Evolutionary conservation across 2,888 invertebrate species (phyloP), one percentile per base, ranked within the genome.

Genomic region (Diadromus collaris): DNA sequence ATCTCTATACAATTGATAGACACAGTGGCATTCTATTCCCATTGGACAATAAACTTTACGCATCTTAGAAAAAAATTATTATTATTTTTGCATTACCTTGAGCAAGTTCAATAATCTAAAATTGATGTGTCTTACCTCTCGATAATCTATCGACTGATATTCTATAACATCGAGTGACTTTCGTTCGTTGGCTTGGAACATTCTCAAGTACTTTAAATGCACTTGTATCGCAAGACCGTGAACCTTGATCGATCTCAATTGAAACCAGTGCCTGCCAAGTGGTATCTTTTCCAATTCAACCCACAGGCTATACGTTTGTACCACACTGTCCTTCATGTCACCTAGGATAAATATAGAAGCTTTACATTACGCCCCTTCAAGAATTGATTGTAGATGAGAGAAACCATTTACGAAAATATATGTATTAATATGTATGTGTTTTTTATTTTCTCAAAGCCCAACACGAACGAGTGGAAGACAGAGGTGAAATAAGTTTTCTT

Each of bases 251-350:
- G 86, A 85, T 67, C 74, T 74, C 32, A 88, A 81, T 84, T 86
- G 86, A 44, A 88, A 88, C 88, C 88, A 87, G 72, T 88, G 86
- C 76, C 82, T 87, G 13, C 88, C 88, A 21, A 88, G 74, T 38
- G 86, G 83, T 41, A 87, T 69, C 68, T 83, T 71, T 19, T 84
- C 81, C 24, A 88, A 73, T 65, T 83, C 78, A 3, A 85, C 85
- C 88, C 88, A 88, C 27, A 88, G 73, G 32, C 81, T 84, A 38
- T 84, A 85, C 24, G 78, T 80, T 58, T 73, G 63, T 46, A 76
- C 72, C 38, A 77, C 78, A n/a, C 80, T 77, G 34, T 83, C 83
- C 29, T 82, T 63, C 70, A 61, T 76, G 64, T 82, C 79, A 44
- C 76, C 84, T 83, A 29, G 1, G 56, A 58, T 34, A 61, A 29